Base-by-base conservation (phyloP, 2,797 vertebrate genomes). In the Propithecus deckenii region DNA sequence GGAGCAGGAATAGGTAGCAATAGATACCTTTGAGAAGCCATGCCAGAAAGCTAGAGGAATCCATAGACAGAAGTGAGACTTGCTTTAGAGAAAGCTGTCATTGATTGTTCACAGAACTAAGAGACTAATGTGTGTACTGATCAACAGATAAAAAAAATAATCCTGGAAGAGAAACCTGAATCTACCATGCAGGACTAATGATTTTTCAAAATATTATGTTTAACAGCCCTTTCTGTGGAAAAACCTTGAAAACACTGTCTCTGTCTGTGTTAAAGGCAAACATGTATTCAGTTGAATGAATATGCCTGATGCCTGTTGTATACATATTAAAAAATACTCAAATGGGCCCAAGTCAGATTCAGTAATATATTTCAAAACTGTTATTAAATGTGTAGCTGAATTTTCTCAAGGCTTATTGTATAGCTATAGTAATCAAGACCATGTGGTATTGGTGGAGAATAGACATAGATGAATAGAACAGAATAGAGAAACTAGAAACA, bases 331-430 rank as follows among this genome's bases (percentile, higher is more conserved):
- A 97, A 95, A 96, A 65, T 76, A 91, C 43, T 96, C 86, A 84
- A 79, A 78, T 96, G 61, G 55, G 61, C 59, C 50, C 63, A 74
- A 91, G 41, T 96, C 50, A 88, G 78, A 81, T 79, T 69, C 32
- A 93, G 74, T 76, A 85, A 97, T 55, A 96, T 75, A 97, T 95
- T 92, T 92, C 72, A 91, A 89, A 95, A 86, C 17, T 63, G 20
- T 92, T 96, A 89, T 94, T 95, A 89, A 96, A 94, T 59, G 63
- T 95, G 94, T 75, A 94, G 78, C 85, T 92, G 92, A 92, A 89
- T 95, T 96, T 97, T 96, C 59, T 55, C 52, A 55, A 55, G 52
- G 52, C 52, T 55, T 55, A 55, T 55, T 22, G 52, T 55, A 55
- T 55, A 55, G 52, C 52, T 55, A 22, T 55, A 55, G 20, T 55